Conservation (phyloP, 2,113 vertebrate species). For the Scopus umbretta region DNA sequence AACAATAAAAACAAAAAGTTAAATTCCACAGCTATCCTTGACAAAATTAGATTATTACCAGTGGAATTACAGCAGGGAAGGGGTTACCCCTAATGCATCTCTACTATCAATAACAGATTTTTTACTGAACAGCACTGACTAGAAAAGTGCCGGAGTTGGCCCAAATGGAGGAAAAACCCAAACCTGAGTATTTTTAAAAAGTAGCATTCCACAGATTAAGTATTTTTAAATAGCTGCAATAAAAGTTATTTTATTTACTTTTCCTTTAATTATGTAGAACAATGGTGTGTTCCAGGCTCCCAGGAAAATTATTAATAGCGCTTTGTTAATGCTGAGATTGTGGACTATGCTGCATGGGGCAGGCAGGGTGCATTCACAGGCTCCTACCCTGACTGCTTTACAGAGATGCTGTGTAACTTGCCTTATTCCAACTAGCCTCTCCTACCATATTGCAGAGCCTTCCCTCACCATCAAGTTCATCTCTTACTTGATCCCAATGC, state of each 20-base stretch:
- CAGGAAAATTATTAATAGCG: slow-evolving; percentile 31
- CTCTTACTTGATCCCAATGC: fast-evolving
- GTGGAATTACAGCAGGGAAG: not conserved
- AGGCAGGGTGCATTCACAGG: not conserved
- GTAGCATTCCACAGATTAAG: not conserved
- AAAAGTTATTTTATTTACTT: slow-evolving; percentile 20
- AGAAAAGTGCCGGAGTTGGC: not conserved
- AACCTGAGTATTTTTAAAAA: not conserved
- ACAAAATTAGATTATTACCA: not conserved
- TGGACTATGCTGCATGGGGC: not conserved
- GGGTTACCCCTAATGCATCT: not conserved
- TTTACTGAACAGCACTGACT: not conserved
- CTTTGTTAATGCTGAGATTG: not conserved
- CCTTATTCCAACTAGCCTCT: not conserved
- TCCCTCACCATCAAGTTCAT: not conserved
- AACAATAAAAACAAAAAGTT: not conserved
- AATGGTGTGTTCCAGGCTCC: not conserved
- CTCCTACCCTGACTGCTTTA: not conserved
- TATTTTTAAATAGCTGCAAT: slow-evolving; percentile 19
- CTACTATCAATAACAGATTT: not conserved
- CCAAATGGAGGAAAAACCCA: not conserved
- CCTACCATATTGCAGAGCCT: not conserved
- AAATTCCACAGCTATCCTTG: not conserved
- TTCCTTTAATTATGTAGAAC: slow-evolving; percentile 40
- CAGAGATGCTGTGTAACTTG: not conserved